Evolutionary conservation across 2,113 vertebrate genomes (phyloP).

Genomic region (Nesoenas mayeri): DNA sequence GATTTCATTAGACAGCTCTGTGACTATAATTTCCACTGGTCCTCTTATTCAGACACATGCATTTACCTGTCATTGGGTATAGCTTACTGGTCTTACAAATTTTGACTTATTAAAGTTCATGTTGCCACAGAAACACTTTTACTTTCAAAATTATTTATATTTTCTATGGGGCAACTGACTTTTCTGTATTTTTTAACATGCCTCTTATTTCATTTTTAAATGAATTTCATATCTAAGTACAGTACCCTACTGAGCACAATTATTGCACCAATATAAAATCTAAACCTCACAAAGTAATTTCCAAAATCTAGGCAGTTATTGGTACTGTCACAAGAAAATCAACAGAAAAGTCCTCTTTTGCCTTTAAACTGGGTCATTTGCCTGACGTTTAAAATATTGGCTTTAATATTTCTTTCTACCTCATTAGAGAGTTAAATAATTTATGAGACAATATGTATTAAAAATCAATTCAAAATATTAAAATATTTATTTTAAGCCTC

Average conservation of each 20-base stretch:
- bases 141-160: constrained; percentile 46
- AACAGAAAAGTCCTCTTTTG: background rate
- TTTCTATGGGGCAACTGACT: constrained; percentile 2
- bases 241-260: constrained; percentile 45
- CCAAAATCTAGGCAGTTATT: constrained; percentile 29
- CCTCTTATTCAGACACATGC: background rate
- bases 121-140: constrained; percentile 36
- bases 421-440: constrained; percentile 70
- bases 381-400: constrained; percentile 62
- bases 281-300: constrained; percentile 19
- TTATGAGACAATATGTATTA: constrained; percentile 48
- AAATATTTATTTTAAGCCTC: constrained; percentile 30
- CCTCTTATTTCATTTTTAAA: constrained; percentile 44
- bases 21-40: background rate
- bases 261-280: constrained; percentile 68
- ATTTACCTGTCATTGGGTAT: background rate
- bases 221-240: constrained; percentile 41
- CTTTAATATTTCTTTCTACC: constrained; percentile 64
- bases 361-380: background rate
- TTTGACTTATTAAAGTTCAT: constrained; percentile 10
- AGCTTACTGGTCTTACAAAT: background rate
- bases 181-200: constrained; percentile 46
- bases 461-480: constrained; percentile 58
- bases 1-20: background rate
- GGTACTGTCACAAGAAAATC: background rate